Evolutionary conservation across 2,888 invertebrate species (phyloP), one percentile per base, ranked within the genome.

Genomic region (Scaptomyza reducta): DNA sequence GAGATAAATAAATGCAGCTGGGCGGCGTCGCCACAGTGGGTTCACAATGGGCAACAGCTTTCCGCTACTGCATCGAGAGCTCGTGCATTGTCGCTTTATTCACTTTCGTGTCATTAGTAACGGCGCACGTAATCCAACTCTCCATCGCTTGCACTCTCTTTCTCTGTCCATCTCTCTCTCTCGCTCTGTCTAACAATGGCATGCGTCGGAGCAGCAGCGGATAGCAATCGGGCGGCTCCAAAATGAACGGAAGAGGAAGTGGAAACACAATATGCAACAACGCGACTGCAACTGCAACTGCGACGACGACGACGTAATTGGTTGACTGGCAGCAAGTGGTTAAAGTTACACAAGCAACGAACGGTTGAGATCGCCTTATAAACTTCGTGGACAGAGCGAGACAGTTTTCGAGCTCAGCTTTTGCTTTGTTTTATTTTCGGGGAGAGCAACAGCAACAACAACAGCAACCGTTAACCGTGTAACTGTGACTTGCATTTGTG

Each of bases 211-310:
- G 14, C 38, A 9, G 14, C 14, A 9, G 38, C 14, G 6, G 35
- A 40, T 35, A 65, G 69, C 56, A 60, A 47, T 47, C 47, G 51
- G 64, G 58, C 49, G 69, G 65, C 63, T 61, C 54, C 54, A 55
- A 70, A 76, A 66, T 69, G 75, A 86, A 69, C 84, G 84, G 84
- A 84, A 84, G 84, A 84, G 87, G 84, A 84, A 84, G 84, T 84
- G 72, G 83, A 81, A 84, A 86, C 57, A 79, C 83, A 84, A 79
- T 84, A 79, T 85, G 83, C 83, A 86, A 75, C 71, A 75, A 18
- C 47, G 33, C 47, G 59, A 63, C 46, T 29, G 47, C 47, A 25
- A 47, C 47, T 31, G 46, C 46, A 9, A 18, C 47, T 22, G 47
- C 47, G 59, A 63, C 71, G 64, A 64, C 83, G 64, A 77, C 73